Evolutionary conservation across 2,113 vertebrate genomes (phyloP).

Genomic region (Seriola dumerili): DNA sequence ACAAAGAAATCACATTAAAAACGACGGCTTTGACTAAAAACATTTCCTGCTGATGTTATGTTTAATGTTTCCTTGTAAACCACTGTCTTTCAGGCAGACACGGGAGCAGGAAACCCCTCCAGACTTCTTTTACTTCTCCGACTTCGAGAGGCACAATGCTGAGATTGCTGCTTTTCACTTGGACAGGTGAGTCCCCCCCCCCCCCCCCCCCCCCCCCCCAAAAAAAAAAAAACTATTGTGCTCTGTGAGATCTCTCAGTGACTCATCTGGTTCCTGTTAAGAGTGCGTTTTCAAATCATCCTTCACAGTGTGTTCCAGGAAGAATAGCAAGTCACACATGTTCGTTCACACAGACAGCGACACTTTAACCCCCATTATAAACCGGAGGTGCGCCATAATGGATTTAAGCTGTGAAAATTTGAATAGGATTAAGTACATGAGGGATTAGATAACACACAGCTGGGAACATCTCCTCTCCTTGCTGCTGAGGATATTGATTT

Average conservation of each 20-base stretch:
- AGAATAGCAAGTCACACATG: slow-evolving; percentile 18
- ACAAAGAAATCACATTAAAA: neutral
- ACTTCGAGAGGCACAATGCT: slow-evolving; percentile 97
- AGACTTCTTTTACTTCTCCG: slow-evolving; percentile 99
- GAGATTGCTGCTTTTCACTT: slow-evolving; percentile 98
- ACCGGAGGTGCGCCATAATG: slow-evolving; percentile 26
- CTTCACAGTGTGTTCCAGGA: neutral
- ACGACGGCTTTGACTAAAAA: neutral
- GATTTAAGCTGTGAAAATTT: slow-evolving; percentile 47
- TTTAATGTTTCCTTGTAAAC: neutral
- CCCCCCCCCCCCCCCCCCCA: too few relatives aligned
- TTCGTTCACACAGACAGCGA: slow-evolving; percentile 1
- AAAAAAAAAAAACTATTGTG: neutral
- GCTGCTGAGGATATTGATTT: slow-evolving; percentile 62
- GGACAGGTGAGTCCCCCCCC: slow-evolving; percentile 88
- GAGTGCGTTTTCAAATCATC: neutral
- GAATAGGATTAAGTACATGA: slow-evolving; percentile 63
- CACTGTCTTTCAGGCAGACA: slow-evolving; percentile 88
- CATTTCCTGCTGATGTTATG: neutral
- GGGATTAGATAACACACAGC: slow-evolving; percentile 61
- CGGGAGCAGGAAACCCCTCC: slow-evolving; percentile 97
- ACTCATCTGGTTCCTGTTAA: slow-evolving; percentile 2
- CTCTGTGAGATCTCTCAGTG: neutral
- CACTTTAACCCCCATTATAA: slow-evolving; percentile 30
- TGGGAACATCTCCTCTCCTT: slow-evolving; percentile 58